phyloP scores from a whole-genome alignment of 2,113 vertebrate genomes.

The Phaethon lepturus region DNA sequence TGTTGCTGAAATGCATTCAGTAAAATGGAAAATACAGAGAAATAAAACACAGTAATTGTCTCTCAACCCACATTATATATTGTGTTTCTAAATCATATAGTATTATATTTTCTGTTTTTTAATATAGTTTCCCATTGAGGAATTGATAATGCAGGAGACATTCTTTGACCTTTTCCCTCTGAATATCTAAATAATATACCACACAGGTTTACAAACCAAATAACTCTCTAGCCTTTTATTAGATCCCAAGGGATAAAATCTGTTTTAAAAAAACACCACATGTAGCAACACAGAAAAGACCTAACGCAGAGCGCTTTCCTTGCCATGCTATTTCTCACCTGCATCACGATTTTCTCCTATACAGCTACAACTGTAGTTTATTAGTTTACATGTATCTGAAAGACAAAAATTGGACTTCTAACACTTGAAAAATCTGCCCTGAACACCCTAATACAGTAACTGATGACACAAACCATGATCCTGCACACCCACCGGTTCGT shows the following conservation, averaged over 20 bases:
- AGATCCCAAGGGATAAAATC: slow-evolving; percentile 75
- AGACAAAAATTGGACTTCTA: not conserved
- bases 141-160: slow-evolving; percentile 74
- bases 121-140: slow-evolving; percentile 75
- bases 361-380: slow-evolving; percentile 40
- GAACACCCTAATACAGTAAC: not conserved
- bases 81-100: slow-evolving; percentile 74
- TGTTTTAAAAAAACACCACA: slow-evolving; percentile 58
- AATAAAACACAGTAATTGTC: slow-evolving; percentile 77
- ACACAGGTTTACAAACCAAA: slow-evolving; percentile 70
- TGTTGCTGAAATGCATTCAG: slow-evolving; percentile 74
- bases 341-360: slow-evolving; percentile 53
- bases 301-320: slow-evolving; percentile 56
- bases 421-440: not conserved
- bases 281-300: slow-evolving; percentile 59
- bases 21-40: slow-evolving; percentile 77
- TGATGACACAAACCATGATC: not conserved
- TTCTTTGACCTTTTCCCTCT: slow-evolving; percentile 73
- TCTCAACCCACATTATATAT: slow-evolving; percentile 73
- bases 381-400: not conserved
- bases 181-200: slow-evolving; percentile 75
- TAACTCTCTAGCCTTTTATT: slow-evolving; percentile 70
- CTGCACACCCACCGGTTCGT: not conserved
- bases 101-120: slow-evolving; percentile 76
- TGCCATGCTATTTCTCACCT: slow-evolving; percentile 48